phyloP scores from a whole-genome alignment of 2,888 invertebrate genomes.

The Limenitis camilla region DNA sequence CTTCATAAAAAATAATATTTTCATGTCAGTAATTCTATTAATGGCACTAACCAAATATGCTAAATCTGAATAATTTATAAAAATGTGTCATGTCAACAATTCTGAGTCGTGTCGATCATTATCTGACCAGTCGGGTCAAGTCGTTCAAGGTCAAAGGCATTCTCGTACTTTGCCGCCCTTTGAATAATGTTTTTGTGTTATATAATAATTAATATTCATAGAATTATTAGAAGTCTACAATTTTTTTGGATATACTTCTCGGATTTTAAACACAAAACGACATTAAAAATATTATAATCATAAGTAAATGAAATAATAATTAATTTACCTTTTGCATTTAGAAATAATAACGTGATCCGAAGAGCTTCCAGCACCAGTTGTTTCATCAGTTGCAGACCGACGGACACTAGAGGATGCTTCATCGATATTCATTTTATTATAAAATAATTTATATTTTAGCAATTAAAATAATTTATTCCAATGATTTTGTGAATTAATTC shows the following conservation, averaged over 20 bases:
- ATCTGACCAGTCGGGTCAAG: neutral
- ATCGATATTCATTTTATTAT: conserved; percentile 13
- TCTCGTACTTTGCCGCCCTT: too few species aligned
- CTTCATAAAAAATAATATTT: too few species aligned
- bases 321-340: conserved; percentile 43
- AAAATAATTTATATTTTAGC: neutral
- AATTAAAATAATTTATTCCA: too few species aligned
- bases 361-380: neutral
- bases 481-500: too few species aligned
- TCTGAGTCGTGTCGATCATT: neutral
- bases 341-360: conserved; percentile 39
- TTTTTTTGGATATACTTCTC: too few species aligned
- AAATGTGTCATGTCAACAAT: neutral
- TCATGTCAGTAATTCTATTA: too few species aligned
- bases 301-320: neutral
- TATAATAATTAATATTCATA: neutral
- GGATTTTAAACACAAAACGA: too few species aligned
- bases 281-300: neutral
- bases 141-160: neutral
- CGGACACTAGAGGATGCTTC: neutral
- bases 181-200: too few species aligned
- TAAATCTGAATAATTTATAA: neutral
- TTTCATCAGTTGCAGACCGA: conserved; percentile 4
- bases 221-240: too few species aligned
- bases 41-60: too few species aligned